phyloP scores from a whole-genome alignment of 2,888 invertebrate species.

The Tetheella fluctuosa region DNA sequence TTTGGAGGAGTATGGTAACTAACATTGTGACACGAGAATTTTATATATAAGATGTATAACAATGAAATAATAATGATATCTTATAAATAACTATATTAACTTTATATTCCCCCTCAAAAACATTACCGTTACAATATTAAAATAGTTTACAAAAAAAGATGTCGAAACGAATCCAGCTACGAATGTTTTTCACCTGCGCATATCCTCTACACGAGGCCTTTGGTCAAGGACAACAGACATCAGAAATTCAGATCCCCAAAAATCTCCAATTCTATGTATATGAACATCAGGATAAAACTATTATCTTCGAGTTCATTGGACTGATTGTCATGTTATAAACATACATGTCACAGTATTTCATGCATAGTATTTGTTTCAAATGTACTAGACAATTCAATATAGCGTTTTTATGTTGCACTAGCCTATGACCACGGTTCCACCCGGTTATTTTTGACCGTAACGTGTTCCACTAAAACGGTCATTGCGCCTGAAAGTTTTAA shows the following conservation, averaged over 20 bases:
- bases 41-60: neutral
- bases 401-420: neutral
- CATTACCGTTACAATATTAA: neutral
- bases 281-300: slow-evolving; percentile 37
- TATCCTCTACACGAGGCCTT: slow-evolving; percentile 38
- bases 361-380: neutral
- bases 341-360: neutral
- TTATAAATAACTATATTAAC: neutral
- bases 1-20: no score
- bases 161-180: slow-evolving; percentile 8
- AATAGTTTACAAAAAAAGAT: slow-evolving; percentile 4
- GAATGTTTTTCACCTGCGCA: slow-evolving; percentile 32
- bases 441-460: no score
- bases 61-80: neutral
- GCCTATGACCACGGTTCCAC: no score
- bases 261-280: slow-evolving; percentile 49
- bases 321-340: slow-evolving; percentile 22
- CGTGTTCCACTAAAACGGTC: no score
- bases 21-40: no score
- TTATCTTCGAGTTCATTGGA: slow-evolving; percentile 46
- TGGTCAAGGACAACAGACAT: slow-evolving; percentile 57
- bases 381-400: neutral
- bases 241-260: slow-evolving; percentile 55
- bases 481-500: no score
- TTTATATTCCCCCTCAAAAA: neutral